Evolutionary conservation across 2,113 vertebrate genomes (phyloP), one percentile per base, ranked within the genome.

Genomic region (Protomyctophum bolini): DNA sequence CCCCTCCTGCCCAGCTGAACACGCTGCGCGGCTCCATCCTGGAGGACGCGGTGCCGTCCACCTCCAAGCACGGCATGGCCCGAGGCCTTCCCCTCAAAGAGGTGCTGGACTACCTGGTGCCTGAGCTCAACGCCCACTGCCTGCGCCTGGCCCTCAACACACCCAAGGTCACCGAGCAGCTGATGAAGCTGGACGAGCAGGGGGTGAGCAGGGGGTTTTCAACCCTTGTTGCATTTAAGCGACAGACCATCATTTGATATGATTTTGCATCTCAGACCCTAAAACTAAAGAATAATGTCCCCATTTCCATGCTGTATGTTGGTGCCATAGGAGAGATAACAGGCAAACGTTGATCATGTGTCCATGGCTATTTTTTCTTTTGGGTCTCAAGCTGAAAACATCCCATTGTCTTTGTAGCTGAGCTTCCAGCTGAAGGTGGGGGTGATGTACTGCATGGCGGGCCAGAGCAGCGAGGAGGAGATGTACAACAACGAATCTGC

Each of bases 401-500:
- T 21, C 21, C 21, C 21, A 21, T 21, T 21, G 21, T 21, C 21
- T 56, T 11, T 33, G 12, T 88, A 99, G 98, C 91, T 99, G 78
- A 98, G 95, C 89, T 99, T 98, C 89, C 97, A 99, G 71, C 91
- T 97, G 65, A 99, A 99, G 83, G 98, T 99, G 57, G 98, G 98
- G 81, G 94, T 99, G 90, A 98, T 99, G 97, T 99, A 99, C 93
- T 99, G 98, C 89, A 96, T 95, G 92, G 93, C 95, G 0, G 97
- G 95, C 62, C 97, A 99, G 88, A 98, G 97, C 92, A 97, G 95
- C 0, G 97, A 99, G 86, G 97, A 99, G 70, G 98, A 99, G 86
- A 99, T 99, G 96, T 99, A 99, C 87, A 99, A 99, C 81, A 99
- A 99, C 10, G 98, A 99, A 70, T 91, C 95, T 1, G 95, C 98